Percentiles rank a stretch among this genome's conserved stretches.
Evolutionary conservation across 2,113 vertebrate genomes (phyloP).

Genomic region (Scortum barcoo): DNA sequence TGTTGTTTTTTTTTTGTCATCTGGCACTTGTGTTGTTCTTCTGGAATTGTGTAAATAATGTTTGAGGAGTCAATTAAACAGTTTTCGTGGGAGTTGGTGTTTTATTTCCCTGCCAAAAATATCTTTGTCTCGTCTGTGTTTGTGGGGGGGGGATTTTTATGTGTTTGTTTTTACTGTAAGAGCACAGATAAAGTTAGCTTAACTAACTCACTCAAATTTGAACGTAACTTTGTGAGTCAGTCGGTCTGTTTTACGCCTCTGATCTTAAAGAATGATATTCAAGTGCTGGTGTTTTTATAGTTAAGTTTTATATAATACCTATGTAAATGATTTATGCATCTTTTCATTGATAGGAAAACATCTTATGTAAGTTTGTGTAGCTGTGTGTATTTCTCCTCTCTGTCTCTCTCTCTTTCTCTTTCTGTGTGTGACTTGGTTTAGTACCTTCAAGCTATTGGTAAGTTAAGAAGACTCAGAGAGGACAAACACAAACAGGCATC

Average conservation of each 20-base stretch:
- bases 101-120: constrained; percentile 3
- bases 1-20: too few species aligned
- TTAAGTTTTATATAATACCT: background rate
- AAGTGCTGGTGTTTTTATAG: background rate
- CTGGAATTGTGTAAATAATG: constrained; percentile 81
- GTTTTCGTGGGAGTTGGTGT: constrained; percentile 68
- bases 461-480: background rate
- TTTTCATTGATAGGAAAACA: background rate
- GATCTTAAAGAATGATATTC: background rate
- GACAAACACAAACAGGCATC: background rate
- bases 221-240: background rate
- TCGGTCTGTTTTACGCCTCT: background rate
- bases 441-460: background rate
- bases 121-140: background rate
- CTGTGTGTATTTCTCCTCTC: background rate
- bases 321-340: background rate
- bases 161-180: background rate
- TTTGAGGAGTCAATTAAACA: constrained; percentile 77
- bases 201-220: background rate
- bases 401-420: background rate
- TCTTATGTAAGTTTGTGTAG: background rate
- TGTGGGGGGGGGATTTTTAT: background rate
- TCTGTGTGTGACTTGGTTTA: background rate
- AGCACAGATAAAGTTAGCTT: background rate
- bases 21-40: constrained; percentile 71